Evolutionary conservation across 2,797 vertebrate species (phyloP).

Genomic region (Acipenser transmontanus): DNA sequence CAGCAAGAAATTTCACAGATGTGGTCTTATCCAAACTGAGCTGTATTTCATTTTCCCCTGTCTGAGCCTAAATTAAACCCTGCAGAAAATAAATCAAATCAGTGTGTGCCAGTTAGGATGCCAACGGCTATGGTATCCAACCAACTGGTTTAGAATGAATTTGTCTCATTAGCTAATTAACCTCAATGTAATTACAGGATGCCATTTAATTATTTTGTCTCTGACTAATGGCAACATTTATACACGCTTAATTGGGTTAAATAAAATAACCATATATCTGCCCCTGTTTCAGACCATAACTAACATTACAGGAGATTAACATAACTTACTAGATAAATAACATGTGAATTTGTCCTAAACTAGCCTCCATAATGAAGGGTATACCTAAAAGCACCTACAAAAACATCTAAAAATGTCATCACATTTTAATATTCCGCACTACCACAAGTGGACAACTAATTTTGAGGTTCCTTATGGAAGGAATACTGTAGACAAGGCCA

Average conservation of each 20-base stretch:
- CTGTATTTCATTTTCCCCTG: constrained; percentile 38
- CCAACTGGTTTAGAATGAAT: constrained; percentile 46
- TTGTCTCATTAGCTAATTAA: constrained; percentile 61
- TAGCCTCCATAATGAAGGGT: too few species aligned
- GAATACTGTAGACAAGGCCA: too few species aligned
- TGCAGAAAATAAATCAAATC: constrained; percentile 54
- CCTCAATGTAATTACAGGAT: constrained; percentile 62
- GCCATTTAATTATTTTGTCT: constrained; percentile 58
- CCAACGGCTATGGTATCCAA: constrained; percentile 53
- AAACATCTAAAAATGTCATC: too few species aligned
- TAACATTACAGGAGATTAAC: constrained; percentile 41
- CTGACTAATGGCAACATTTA: constrained; percentile 62
- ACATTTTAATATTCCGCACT: too few species aligned
- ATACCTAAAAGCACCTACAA: too few species aligned
- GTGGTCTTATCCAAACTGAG: constrained; percentile 37
- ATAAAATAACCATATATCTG: constrained; percentile 45
- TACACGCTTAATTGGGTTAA: constrained; percentile 38
- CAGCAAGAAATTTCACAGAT: constrained; percentile 52
- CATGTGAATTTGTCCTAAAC: constrained; percentile 23
- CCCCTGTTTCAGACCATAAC: constrained; percentile 41
- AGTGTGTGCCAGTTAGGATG: constrained; percentile 38
- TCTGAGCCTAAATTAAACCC: constrained; percentile 28
- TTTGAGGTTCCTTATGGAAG: too few species aligned
- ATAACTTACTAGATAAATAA: constrained; percentile 26
- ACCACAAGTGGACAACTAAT: too few species aligned